Base-by-base conservation (phyloP, 2,113 vertebrate genomes). In the Leucoraja erinaceus region DNA sequence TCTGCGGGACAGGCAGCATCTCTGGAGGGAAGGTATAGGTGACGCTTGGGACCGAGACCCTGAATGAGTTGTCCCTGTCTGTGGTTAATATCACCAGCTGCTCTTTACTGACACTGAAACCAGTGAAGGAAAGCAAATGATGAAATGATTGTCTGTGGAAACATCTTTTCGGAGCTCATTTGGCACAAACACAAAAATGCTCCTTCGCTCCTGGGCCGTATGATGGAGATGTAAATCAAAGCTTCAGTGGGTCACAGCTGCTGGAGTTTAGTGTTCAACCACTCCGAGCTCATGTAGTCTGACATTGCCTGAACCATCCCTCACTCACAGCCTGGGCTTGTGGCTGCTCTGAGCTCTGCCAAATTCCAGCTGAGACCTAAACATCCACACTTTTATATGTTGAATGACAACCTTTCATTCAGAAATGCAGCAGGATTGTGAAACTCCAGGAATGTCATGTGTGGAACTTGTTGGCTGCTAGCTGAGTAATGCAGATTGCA, bases 381-480 rank as follows among this genome's bases (percentile, higher is more conserved):
- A 72, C 70, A 9, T 22, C 25, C 9, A 16, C n/a, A 79, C 59
- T 68, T 38, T 90, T 70, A 66, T 47, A 20, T 90, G 54, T 72
- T 91, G 68, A 91, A 91, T 72, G 66, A 74, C 90, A 74, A 54
- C 22, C 33, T 91, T 63, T 91, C 22, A 70, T 91, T 91, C 90
- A 91, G 90, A 91, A 91, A 91, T 91, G 90, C 90, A 91, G 9
- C 10, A 47, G 4, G 9, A 72, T 74, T 91, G 90, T 91, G 90
- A 72, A 72, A 91, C 38, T 28, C 1, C 20, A 28, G 68, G 68
- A 72, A 14, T 38, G 90, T 10, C 90, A 74, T 91, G 31, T 28
- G 68, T 72, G 90, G 68, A 91, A 91, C 47, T 70, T 31, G 22
- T 31, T 72, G 66, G 5, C 0, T 54, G 20, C 3, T 66, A 38